phyloP scores from a whole-genome alignment of 2,797 vertebrate species.

The Gymnodraco acuticeps region DNA sequence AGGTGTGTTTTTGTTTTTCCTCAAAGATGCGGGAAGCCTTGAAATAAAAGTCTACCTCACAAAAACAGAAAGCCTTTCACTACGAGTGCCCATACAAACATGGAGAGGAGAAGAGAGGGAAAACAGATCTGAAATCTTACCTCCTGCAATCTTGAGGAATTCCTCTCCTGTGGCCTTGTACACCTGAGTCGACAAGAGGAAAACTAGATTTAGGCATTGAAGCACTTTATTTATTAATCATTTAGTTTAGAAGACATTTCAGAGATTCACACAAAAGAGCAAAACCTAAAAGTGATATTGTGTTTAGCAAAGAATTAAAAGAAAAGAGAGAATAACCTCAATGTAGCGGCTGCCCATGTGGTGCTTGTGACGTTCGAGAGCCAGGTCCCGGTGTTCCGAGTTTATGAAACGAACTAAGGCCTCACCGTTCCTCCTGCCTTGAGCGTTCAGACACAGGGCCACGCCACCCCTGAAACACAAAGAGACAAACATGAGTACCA shows the following conservation, averaged over 20 bases:
- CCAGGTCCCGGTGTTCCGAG: constrained; percentile 94
- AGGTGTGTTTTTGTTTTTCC: constrained; percentile 53
- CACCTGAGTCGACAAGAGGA: constrained; percentile 83
- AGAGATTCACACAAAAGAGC: background rate
- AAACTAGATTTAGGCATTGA: constrained; percentile 19
- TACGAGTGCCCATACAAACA: constrained; percentile 36
- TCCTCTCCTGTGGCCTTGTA: constrained; percentile 98
- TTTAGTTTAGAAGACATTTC: constrained; percentile 4
- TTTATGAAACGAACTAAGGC: constrained; percentile 94
- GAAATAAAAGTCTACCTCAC: constrained; percentile 56
- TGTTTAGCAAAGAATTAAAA: background rate
- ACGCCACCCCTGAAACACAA: constrained; percentile 90
- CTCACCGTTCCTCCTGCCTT: constrained; percentile 95
- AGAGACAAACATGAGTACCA: background rate
- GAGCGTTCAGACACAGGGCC: constrained; percentile 95
- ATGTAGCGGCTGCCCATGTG: constrained; percentile 98
- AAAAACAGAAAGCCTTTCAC: constrained; percentile 63
- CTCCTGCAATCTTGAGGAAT: constrained; percentile 98
- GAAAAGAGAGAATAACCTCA: constrained; percentile 84
- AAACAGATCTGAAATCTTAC: constrained; percentile 83
- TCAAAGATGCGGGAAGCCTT: constrained; percentile 40
- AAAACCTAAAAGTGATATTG: background rate
- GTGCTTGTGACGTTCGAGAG: constrained; percentile 95
- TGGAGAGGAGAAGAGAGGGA: constrained; percentile 7
- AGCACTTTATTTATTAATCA: background rate